Evolutionary conservation across 2,888 invertebrate genomes (phyloP).

Genomic region (Sesia bembeciformis): DNA sequence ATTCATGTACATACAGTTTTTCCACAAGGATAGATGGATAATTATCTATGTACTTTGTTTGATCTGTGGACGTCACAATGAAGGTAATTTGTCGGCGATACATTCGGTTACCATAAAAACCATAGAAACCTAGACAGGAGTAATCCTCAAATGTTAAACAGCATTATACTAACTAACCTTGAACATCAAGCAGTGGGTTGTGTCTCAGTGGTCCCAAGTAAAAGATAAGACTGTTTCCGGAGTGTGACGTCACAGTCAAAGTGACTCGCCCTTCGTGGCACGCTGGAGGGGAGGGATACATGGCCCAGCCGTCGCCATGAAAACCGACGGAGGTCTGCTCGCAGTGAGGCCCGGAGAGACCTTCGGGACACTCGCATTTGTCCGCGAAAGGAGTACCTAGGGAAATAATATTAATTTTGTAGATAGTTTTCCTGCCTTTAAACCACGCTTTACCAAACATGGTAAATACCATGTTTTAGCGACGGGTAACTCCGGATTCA

Average conservation of each 20-base stretch:
- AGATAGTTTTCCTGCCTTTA: too few relatives aligned
- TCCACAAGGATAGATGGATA: too few relatives aligned
- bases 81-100: too few relatives aligned
- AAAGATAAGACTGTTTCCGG: conserved; percentile 87
- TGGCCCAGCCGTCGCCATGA: conserved; percentile 92
- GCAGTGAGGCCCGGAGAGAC: conserved; percentile 90
- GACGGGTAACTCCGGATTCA: too few relatives aligned
- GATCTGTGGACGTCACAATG: too few relatives aligned
- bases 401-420: not conserved
- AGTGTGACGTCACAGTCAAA: conserved; percentile 85
- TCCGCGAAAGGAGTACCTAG: conserved; percentile 73
- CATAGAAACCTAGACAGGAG: too few relatives aligned
- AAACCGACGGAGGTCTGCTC: conserved; percentile 92
- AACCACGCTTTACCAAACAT: not conserved
- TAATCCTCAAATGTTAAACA: too few relatives aligned
- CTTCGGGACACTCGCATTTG: conserved; percentile 87
- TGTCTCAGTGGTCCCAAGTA: conserved; percentile 89
- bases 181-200: conserved; percentile 77
- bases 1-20: too few relatives aligned
- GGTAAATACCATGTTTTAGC: not conserved
- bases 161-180: conserved; percentile 60
- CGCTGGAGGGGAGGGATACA: conserved; percentile 90
- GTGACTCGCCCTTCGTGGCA: conserved; percentile 89
- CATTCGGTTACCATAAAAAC: too few relatives aligned
- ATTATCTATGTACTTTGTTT: too few relatives aligned